These are phyloP conservation scores for Trimorus sp. DNA, from an alignment of 2,888 invertebrate genomes.

Conservation along the genomic window DNA sequence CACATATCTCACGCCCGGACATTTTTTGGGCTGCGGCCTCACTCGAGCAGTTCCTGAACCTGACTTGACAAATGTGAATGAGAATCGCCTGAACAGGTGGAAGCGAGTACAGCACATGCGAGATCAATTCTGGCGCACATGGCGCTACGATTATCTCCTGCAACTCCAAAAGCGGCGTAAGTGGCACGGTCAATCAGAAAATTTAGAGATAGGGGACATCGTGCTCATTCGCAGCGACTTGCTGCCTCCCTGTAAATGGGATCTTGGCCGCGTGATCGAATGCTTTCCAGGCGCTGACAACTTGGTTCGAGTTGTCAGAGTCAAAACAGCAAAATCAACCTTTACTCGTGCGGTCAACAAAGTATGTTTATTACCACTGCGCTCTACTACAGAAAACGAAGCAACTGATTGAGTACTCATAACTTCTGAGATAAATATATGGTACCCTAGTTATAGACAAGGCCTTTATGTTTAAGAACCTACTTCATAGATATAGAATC, in stretches of 20 bases:
- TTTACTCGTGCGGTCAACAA: constrained; percentile 15
- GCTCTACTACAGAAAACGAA: not conserved
- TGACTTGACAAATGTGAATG: not conserved
- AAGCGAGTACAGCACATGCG: constrained; percentile 28
- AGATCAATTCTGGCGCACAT: constrained; percentile 24
- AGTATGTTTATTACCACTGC: constrained; percentile 15
- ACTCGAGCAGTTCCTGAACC: constrained; percentile 13
- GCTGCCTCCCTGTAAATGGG: constrained; percentile 23
- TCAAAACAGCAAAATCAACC: constrained; percentile 21
- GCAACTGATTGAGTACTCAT: not conserved
- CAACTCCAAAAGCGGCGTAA: constrained; percentile 26
- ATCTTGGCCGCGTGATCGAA: constrained; percentile 23
- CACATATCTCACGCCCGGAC: constrained; percentile 27
- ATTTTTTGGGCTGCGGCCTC: not conserved
- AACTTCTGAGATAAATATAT: too few species aligned
- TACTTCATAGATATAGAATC: too few species aligned
- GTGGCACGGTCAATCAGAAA: not conserved
- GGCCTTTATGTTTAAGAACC: too few species aligned
- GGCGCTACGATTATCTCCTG: constrained; percentile 21
- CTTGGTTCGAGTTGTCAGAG: not conserved
- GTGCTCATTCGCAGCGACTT: constrained; percentile 32
- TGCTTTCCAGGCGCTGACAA: constrained; percentile 18
- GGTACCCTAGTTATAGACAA: too few species aligned
- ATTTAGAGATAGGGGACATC: constrained; percentile 11
- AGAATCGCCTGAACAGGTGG: constrained; percentile 21